Evolutionary conservation across 2,797 vertebrate species (phyloP), one percentile per base, ranked within the genome.

Genomic region (Danio tinwini): DNA sequence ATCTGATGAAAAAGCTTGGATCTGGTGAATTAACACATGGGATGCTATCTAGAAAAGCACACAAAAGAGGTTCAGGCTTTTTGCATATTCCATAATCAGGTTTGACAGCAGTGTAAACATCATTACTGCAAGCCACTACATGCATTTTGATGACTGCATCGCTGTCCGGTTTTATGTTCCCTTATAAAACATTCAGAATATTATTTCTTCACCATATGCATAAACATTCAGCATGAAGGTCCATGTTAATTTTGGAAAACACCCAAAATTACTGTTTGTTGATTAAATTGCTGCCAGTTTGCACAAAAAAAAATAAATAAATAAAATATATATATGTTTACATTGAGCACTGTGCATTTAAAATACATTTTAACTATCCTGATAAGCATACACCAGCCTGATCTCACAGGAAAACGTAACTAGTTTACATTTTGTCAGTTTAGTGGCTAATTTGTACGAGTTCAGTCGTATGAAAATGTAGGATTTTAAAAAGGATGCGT

Each of bases 31-130:
- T 19, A 55, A 19, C 37, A 19, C 47, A 13, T 50, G 37, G 3
- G 53, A 44, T 68, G 55, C 10, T 6, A 55, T 68, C 52, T 45
- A 47, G 37, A 71, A 64, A 21, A 56, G n/a, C 65, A 44, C 56
- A 78, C 58, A 75, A 16, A 44, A 0, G 10, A 58, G 12, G 17
- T 75, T 52, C 59, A 29, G 11, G 21, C 44, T 37, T 49, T 49
- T 47, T 68, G 52, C 21, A 59, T 77, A 69, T 69, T 59, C 2
- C 44, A 13, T 19, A 14, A 49, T 13, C 16, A 49, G 56, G 29
- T 47, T 19, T 73, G 40, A 59, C 19, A 71, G 68, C 6, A 17
- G 11, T 67, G 16, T 44, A 29, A 56, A 42, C 53, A 50, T 49
- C 55, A 40, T 29, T 29, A 3, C 16, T 29, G 29, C 29, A 29